These are phyloP conservation scores for Cebus imitator DNA, from an alignment of 2,113 vertebrate species.

Conservation along the genomic window DNA sequence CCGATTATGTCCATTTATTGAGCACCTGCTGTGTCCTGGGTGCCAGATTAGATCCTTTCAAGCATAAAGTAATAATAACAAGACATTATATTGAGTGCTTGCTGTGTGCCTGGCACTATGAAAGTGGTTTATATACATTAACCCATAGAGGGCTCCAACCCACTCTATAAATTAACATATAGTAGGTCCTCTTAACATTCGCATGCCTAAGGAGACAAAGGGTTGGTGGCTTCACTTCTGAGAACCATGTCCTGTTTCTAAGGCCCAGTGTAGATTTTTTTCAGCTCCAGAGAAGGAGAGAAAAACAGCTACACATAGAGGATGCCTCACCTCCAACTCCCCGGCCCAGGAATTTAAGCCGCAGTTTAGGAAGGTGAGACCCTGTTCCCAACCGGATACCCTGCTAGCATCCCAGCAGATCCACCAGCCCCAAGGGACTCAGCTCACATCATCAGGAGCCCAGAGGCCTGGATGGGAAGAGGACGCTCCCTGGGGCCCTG, in stretches of 20 bases:
- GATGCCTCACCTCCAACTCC: not conserved
- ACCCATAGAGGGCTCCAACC: not conserved
- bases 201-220: not conserved
- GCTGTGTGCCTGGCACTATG: not conserved
- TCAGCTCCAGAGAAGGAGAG: not conserved
- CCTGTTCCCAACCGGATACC: not conserved
- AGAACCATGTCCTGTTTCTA: not conserved
- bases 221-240: not conserved
- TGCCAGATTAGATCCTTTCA: not conserved
- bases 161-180: not conserved
- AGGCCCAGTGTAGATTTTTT: not conserved
- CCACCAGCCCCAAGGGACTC: not conserved
- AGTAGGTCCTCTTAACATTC: not conserved
- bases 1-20: not conserved
- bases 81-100: not conserved
- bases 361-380: not conserved
- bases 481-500: not conserved
- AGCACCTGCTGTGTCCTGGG: not conserved
- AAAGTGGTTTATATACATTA: not conserved
- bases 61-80: not conserved
- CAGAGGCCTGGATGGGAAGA: not conserved
- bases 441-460: conserved; percentile 23
- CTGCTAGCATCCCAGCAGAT: not conserved
- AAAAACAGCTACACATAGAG: not conserved
- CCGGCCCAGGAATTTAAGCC: not conserved